Percentiles rank a stretch among this genome's conserved stretches.
Evolutionary conservation across 2,113 vertebrate genomes (phyloP).

Genomic region (Orycteropus afer): DNA sequence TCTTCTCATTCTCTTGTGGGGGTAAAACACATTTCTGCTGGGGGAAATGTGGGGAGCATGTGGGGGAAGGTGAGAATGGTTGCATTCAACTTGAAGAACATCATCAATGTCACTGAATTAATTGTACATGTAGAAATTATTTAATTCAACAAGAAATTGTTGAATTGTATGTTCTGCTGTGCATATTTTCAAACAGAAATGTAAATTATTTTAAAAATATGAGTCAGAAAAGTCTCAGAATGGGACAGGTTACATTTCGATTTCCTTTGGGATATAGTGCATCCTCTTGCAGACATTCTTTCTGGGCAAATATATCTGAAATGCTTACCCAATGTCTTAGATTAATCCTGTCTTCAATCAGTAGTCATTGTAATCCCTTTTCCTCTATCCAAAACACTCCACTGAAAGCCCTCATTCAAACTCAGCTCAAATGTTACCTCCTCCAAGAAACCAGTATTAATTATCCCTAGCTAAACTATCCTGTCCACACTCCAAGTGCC

Average conservation of each 20-base stretch:
- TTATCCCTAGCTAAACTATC: not conserved
- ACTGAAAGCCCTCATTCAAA: not conserved
- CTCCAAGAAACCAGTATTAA: too few relatives aligned
- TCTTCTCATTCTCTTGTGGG: not conserved
- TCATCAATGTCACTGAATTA: too few relatives aligned
- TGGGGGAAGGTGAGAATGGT: not conserved
- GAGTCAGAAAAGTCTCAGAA: not conserved
- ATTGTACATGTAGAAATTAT: too few relatives aligned
- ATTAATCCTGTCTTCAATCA: not conserved
- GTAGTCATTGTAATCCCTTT: not conserved
- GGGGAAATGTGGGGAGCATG: not conserved
- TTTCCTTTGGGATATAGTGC: not conserved
- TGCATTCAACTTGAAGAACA: too few relatives aligned
- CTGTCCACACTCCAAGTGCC: too few relatives aligned
- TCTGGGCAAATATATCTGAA: not conserved
- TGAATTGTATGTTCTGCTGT: too few relatives aligned
- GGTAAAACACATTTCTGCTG: not conserved
- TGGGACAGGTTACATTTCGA: fast-evolving
- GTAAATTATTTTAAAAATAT: too few relatives aligned
- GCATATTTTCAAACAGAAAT: too few relatives aligned
- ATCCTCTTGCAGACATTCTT: not conserved
- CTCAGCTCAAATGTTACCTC: not conserved
- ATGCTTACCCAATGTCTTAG: fast-evolving
- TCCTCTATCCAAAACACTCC: not conserved
- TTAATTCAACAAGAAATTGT: too few relatives aligned